phyloP scores from a whole-genome alignment of 2,888 invertebrate species.

The Eristalis intricaria region DNA sequence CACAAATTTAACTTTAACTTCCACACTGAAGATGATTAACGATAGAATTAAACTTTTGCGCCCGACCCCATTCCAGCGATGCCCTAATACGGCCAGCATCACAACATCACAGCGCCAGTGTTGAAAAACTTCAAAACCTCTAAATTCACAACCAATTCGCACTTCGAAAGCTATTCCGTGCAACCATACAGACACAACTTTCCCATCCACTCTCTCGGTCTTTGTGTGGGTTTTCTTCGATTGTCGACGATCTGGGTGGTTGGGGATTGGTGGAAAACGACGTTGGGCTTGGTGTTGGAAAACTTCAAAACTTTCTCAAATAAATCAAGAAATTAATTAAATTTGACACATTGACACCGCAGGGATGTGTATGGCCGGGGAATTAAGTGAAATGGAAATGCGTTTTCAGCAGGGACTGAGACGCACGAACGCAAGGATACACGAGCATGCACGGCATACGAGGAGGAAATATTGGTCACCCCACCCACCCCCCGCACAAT shows the following conservation, averaged over 20 bases:
- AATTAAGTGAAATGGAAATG: conserved; percentile 49
- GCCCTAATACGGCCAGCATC: background rate
- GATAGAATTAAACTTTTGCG: conserved; percentile 61
- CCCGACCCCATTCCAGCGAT: background rate
- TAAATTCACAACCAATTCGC: conserved; percentile 63
- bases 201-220: background rate
- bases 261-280: background rate
- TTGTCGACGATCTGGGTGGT: conserved; percentile 12
- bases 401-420: conserved; percentile 1
- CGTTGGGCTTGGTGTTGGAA: conserved; percentile 41
- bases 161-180: conserved; percentile 36
- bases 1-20: conserved; percentile 56
- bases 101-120: background rate
- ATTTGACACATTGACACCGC: conserved; percentile 77
- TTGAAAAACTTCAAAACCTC: conserved; percentile 60
- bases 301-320: conserved; percentile 77
- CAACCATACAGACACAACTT: conserved; percentile 39
- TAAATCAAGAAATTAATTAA: conserved; percentile 82
- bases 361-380: conserved; percentile 27
- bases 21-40: conserved; percentile 66
- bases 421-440: background rate
- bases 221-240: conserved; percentile 49
- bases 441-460: background rate
- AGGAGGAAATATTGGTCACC: background rate
- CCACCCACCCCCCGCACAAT: background rate